Evolutionary conservation across 2,888 invertebrate species (phyloP).

Genomic region (Cosmopolites sordidus): DNA sequence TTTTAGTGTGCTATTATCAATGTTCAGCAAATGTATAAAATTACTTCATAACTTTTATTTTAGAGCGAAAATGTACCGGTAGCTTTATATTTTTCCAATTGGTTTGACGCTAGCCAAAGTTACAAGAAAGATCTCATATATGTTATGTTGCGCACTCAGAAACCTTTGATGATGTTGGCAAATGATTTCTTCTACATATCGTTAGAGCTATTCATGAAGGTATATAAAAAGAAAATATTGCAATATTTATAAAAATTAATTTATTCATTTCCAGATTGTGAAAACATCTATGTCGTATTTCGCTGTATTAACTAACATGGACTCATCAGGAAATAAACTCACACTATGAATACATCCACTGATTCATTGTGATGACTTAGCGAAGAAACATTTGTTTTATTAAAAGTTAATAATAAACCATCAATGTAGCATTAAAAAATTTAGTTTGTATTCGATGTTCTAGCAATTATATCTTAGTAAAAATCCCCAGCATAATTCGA

Average conservation of each 20-base stretch:
- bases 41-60: too few relatives aligned
- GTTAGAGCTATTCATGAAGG: conserved; percentile 23
- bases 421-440: too few relatives aligned
- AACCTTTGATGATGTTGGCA: conserved; percentile 20
- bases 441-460: too few relatives aligned
- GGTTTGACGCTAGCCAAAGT: conserved; percentile 11
- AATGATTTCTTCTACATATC: conserved; percentile 24
- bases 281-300: conserved; percentile 23
- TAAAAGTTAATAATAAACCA: too few relatives aligned
- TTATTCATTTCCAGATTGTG: conserved; percentile 21
- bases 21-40: neutral
- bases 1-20: too few relatives aligned
- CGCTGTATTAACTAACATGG: conserved; percentile 22
- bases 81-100: conserved; percentile 18
- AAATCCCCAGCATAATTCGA: too few relatives aligned
- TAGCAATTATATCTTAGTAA: too few relatives aligned
- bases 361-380: too few relatives aligned
- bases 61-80: conserved; percentile 24
- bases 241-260: too few relatives aligned
- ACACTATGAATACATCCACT: too few relatives aligned
- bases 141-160: conserved; percentile 21
- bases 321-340: conserved; percentile 6
- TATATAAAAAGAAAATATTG: too few relatives aligned
- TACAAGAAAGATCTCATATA: conserved; percentile 24
- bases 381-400: too few relatives aligned